A percentile compares a stretch with the other conserved stretches of the same genome.
Conservation (phyloP, 2,888 invertebrate species). For the Pachydiplax longipennis region DNA sequence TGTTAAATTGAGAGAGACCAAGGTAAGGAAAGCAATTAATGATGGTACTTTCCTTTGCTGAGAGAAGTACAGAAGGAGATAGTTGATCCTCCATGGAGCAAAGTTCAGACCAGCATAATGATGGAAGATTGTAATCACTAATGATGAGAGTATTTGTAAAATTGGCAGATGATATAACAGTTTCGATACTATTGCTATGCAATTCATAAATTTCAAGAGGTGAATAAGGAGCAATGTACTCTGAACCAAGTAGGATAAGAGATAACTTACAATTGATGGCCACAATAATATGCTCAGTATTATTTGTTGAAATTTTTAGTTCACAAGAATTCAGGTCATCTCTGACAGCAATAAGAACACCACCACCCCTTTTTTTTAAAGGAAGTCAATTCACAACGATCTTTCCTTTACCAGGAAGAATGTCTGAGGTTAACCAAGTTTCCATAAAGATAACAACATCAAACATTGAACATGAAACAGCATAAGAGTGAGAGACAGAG, state of each 20-base stretch:
- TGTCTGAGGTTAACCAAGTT: background rate
- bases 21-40: background rate
- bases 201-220: background rate
- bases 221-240: background rate
- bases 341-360: background rate
- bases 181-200: background rate
- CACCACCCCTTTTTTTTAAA: background rate
- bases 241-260: background rate
- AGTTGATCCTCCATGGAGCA: background rate
- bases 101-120: background rate
- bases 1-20: background rate
- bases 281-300: background rate
- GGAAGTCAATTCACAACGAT: background rate
- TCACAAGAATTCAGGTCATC: background rate
- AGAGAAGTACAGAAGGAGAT: background rate
- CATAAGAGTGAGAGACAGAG: too few species aligned
- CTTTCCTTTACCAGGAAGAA: background rate
- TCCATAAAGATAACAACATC: background rate
- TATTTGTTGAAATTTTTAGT: background rate
- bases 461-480: too few species aligned
- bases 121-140: conserved; percentile 3
- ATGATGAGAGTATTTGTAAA: background rate
- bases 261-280: background rate
- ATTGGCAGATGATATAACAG: background rate
- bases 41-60: background rate